phyloP scores from a whole-genome alignment of 1,140 invertebrate genomes.

The Latrodectus geometricus region DNA sequence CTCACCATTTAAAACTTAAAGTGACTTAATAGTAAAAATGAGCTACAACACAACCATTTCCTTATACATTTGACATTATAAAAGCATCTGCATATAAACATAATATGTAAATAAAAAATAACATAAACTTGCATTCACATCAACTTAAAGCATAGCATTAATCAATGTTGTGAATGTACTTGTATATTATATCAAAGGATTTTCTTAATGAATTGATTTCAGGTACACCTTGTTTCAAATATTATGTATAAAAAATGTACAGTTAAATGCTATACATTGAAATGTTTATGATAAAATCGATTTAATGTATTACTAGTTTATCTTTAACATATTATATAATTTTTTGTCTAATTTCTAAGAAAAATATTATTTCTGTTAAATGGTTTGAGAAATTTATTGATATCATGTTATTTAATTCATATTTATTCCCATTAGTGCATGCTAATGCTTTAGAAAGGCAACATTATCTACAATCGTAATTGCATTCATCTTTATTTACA shows the following conservation, averaged over 20 bases:
- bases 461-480: neutral
- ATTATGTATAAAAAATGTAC: neutral
- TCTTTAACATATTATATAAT: neutral
- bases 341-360: neutral
- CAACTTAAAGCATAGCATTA: too few relatives aligned
- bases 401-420: conserved; percentile 1
- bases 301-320: neutral
- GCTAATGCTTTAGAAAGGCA: neutral
- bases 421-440: neutral
- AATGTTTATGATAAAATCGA: neutral
- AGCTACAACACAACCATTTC: too few relatives aligned
- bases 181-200: too few relatives aligned
- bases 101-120: too few relatives aligned
- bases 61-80: too few relatives aligned
- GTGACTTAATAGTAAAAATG: too few relatives aligned
- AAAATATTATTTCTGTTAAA: neutral
- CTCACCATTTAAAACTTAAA: too few relatives aligned
- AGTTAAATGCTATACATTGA: neutral
- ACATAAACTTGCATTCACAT: too few relatives aligned
- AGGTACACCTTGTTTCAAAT: neutral
- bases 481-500: neutral
- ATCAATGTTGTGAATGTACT: too few relatives aligned
- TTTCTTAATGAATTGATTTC: neutral
- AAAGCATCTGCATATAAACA: too few relatives aligned
- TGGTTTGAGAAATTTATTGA: neutral